Base-by-base conservation (phyloP, 1,140 invertebrate genomes). In the Drosophila paulistorum region DNA sequence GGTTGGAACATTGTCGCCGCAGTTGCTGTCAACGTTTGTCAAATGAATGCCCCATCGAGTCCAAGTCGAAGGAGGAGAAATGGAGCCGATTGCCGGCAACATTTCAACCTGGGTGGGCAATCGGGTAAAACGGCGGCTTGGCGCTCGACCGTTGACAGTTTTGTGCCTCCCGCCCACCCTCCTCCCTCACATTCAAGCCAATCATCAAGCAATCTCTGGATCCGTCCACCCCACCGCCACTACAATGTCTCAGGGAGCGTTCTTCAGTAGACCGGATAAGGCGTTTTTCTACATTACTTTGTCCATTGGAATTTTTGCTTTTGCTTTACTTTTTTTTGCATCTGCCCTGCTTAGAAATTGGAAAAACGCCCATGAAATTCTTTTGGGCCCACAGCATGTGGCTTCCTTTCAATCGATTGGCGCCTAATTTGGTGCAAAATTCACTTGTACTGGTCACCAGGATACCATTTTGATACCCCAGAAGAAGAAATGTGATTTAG, bases 301-400 rank as follows among this genome's bases (percentile, higher is more conserved):
- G 70, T 77, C 65, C 76, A 78, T 72, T 67, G 73, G 71, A 59
- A 68, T 71, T 83, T 65, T 83, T 65, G 39, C 57, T 51, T 65
- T 63, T 66, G 37, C 45, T 57, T 30, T 33, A 39, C 17, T 45
- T 41, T 30, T 30, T 30, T 30, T 42, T 68, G 41, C 61, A 41
- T 62, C 58, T 48, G 58, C 51, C 64, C 39, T 61, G 73, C 64
- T 37, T 45, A 81, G 84, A 87, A 87, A 87, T 89, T 89, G 80
- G 85, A 89, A 87, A 86, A 84, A 87, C 84, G 84, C 84, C 83
- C 84, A 81, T 84, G 77, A 84, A 89, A 89, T 89, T 87, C 84
- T 78, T 79, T 61, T 57, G 26, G 65, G 58, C 48, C 62, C 72
- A 61, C 71, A 78, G 74, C 75, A 71, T 66, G 48, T 58, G 66